Base-by-base conservation (phyloP, 2,888 invertebrate genomes). In the Norana najaformis region DNA sequence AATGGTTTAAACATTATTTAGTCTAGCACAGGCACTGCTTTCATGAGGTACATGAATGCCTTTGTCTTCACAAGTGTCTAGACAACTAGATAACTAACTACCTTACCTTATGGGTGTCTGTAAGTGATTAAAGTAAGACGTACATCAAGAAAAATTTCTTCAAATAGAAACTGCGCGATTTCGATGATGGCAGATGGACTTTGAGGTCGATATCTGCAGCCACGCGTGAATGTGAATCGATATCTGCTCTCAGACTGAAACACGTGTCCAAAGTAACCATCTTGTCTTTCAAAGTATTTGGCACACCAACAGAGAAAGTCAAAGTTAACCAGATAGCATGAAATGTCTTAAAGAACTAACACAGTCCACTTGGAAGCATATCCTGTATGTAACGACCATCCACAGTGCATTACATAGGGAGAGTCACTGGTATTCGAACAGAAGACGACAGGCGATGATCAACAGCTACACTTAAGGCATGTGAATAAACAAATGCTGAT, bases 401-500 rank as follows among this genome's bases (percentile, higher is more conserved):
- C n/a, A n/a, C 69, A 69, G n/a, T 8, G 16, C 69, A 69, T 69
- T n/a, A n/a, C 69, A n/a, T 8, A 69, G 11, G n/a, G 16, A 41
- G 1, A 8, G 16, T 13, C 14, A 69, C 30, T 8, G n/a, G 14
- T 3, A 1, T 69, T n/a, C 4, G n/a, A 69, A n/a, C 69, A n/a
- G 30, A 69, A 69, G 8, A n/a, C 4, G 8, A 5, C 69, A n/a
- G n/a, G n/a, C n/a, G 1, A 30, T 4, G n/a, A 30, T 69, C 69
- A 69, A 69, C 0, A 69, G 69, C 69, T n/a, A 30, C 30, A 69
- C 69, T 30, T 16, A 69, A 69, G 30, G 69, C 30, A 69, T 30
- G 69, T n/a, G 30, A 69, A n/a, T 69, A 69, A 69, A 69, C 69
- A 69, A n/a, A 69, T 69, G 69, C 69, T 69, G 69, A 69, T 69